Conservation (phyloP, 2,113 vertebrate species). For the Corynorhinus townsendii region DNA sequence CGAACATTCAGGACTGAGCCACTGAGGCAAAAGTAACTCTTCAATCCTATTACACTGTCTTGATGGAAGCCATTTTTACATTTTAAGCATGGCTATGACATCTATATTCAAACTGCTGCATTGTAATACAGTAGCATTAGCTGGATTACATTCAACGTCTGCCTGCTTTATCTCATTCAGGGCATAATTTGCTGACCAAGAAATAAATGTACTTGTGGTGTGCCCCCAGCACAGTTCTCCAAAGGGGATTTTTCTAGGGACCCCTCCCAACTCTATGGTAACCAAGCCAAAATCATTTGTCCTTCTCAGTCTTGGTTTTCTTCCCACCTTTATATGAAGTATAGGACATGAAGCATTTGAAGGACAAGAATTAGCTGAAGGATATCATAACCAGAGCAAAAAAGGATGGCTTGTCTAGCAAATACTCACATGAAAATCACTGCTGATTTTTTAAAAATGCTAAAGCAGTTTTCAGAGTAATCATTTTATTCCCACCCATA, state of each 20-base stretch:
- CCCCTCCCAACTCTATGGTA: not conserved
- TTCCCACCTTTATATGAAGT: not conserved
- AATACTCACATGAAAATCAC: not conserved
- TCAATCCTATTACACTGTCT: not conserved
- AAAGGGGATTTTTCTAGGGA: not conserved
- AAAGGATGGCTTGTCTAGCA: not conserved
- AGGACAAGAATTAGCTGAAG: not conserved
- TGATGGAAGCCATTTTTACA: not conserved
- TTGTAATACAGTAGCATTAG: conserved; percentile 4
- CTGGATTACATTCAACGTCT: not conserved
- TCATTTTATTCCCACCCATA: not conserved
- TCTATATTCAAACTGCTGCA: not conserved
- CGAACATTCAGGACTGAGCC: not conserved
- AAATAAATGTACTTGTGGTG: conserved; percentile 17
- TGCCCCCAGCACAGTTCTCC: not conserved
- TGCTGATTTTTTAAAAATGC: not conserved
- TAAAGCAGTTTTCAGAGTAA: not conserved
- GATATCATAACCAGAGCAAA: not conserved
- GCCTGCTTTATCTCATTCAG: not conserved
- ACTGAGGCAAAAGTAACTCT: not conserved
- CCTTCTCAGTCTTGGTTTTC: not conserved
- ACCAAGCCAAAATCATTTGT: not conserved
- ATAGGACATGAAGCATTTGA: not conserved
- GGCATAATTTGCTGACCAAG: not conserved
- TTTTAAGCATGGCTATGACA: not conserved